These are phyloP conservation scores for Eumerus sabulonum DNA, from an alignment of 2,888 invertebrate species.

Conservation along the genomic window DNA sequence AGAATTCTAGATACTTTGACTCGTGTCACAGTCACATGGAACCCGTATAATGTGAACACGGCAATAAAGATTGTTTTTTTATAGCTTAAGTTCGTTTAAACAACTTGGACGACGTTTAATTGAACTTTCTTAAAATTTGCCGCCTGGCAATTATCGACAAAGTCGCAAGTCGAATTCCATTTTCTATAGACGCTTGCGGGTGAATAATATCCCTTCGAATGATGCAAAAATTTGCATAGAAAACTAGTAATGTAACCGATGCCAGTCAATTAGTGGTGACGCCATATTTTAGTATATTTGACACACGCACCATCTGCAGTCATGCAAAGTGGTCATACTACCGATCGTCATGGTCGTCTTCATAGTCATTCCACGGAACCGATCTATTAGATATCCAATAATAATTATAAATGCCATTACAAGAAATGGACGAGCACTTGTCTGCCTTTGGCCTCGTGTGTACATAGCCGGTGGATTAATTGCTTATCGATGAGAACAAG, in stretches of 20 bases:
- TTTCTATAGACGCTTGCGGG: too few relatives aligned
- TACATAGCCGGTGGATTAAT: slow-evolving; percentile 28
- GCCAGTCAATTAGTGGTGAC: too few relatives aligned
- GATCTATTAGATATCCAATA: slow-evolving; percentile 36
- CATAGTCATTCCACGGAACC: neutral
- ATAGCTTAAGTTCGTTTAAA: too few relatives aligned
- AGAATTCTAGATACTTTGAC: neutral
- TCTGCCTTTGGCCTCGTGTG: neutral
- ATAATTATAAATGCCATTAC: slow-evolving; percentile 40
- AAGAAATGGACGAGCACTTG: slow-evolving; percentile 25
- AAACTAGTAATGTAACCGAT: too few relatives aligned
- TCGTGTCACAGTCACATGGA: slow-evolving; percentile 7
- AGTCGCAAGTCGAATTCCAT: too few relatives aligned
- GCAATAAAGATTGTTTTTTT: too few relatives aligned
- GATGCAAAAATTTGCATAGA: too few relatives aligned
- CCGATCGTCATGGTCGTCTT: neutral
- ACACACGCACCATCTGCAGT: neutral
- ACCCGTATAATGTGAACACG: neutral
- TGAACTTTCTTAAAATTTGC: too few relatives aligned
- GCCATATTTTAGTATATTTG: too few relatives aligned
- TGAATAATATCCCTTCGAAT: too few relatives aligned
- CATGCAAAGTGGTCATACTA: slow-evolving; percentile 12
- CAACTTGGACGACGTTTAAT: too few relatives aligned
- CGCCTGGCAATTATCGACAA: too few relatives aligned
- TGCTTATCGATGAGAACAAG: slow-evolving; percentile 34